These are phyloP conservation scores for Chaetops frenatus DNA, from an alignment of 2,113 vertebrate species.

Conservation along the genomic window DNA sequence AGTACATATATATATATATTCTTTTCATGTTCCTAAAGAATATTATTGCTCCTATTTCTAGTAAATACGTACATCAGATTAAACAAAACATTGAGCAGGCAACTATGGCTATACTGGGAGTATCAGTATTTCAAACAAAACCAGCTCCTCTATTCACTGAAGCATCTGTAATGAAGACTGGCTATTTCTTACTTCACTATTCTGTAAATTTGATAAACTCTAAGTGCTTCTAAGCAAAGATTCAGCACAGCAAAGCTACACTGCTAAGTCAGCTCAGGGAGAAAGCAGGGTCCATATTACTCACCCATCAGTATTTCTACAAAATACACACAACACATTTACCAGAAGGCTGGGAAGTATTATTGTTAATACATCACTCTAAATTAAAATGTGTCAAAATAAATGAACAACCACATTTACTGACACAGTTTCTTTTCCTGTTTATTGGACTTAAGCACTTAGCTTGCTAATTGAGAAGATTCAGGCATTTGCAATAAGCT, in stretches of 20 bases:
- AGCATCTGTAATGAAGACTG: slow-evolving; percentile 17
- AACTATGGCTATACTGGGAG: background rate
- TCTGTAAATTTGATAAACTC: slow-evolving; percentile 26
- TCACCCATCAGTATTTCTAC: background rate
- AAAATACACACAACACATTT: background rate
- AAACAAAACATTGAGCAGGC: slow-evolving; percentile 30
- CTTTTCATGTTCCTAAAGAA: background rate
- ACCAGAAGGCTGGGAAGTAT: background rate
- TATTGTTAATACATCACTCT: slow-evolving; percentile 31
- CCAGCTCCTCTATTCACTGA: slow-evolving; percentile 3
- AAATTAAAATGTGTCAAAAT: slow-evolving; percentile 57
- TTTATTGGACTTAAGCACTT: slow-evolving; percentile 46
- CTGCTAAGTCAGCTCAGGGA: background rate
- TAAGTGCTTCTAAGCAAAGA: background rate
- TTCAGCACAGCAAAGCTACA: background rate
- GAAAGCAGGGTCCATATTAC: background rate
- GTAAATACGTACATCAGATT: slow-evolving; percentile 13
- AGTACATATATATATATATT: background rate
- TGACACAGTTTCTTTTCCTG: slow-evolving; percentile 27
- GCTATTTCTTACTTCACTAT: slow-evolving; percentile 20
- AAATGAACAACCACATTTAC: slow-evolving; percentile 47
- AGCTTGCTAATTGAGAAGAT: slow-evolving; percentile 46
- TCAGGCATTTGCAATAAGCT: slow-evolving; percentile 29
- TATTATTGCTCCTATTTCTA: background rate
- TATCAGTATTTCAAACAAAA: slow-evolving; percentile 31